Base-by-base conservation (phyloP, 2,797 vertebrate species). In the Microctenopoma lineatum region DNA sequence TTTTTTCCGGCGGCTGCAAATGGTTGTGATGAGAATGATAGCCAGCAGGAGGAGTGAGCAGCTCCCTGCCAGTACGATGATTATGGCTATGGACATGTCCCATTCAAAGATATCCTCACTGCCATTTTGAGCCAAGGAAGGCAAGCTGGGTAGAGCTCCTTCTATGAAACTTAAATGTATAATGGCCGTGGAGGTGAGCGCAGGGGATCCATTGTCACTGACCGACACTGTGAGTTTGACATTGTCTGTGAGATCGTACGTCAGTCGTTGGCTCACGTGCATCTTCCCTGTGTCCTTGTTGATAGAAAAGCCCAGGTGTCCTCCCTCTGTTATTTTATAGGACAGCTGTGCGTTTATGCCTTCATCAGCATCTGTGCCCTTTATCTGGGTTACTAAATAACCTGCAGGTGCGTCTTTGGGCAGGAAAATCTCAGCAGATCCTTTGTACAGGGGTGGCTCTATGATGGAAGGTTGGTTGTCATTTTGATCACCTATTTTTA, bases 401-500 rank as follows among this genome's bases (percentile, higher is more conserved):
- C 96, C 96, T 4, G 89, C 94, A 11, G 95, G 89, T 0, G 96
- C 95, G 50, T 96, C 94, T 88, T 92, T 95, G 38, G 96, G 96
- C 26, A 99, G 92, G 0, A 92, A 90, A 0, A 98, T 89, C 87
- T 98, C 96, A 2, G 96, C 94, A 0, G 96, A 95, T 3, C 96
- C 96, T 0, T 98, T 98, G 81, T 91, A 93, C 2, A 97, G 93
- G 0, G 89, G 85, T 0, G 97, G 97, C 62, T 95, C 93, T 13
- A 93, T 91, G 61, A 98, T 95, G 16, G 94, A 83, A 0, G 97
- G 97, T 6, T 95, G 91, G 73, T 99, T 97, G 88, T 99, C 97
- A 0, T 99, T 99, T 87, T 97, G 96, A 90, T 99, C 97, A 18
- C 96, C 91, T 80, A 99, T 94, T 73, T 94, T 94, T 69, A 99